Evolutionary conservation across 2,113 vertebrate genomes (phyloP).

Genomic region (Engraulis encrasicolus): DNA sequence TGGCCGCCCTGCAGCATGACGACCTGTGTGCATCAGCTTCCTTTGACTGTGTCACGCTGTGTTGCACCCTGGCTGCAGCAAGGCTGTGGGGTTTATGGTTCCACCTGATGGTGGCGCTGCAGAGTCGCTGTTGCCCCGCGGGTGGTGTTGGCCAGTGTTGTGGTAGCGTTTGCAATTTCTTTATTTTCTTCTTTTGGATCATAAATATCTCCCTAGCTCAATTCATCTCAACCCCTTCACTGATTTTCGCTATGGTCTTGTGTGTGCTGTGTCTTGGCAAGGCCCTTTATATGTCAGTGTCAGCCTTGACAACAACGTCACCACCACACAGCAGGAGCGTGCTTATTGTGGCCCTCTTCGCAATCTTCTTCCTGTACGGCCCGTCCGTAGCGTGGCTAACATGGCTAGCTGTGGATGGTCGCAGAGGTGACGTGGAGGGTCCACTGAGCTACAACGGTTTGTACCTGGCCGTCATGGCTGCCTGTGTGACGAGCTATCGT

Average conservation of each 20-base stretch:
- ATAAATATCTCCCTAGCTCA: neutral
- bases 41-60: neutral
- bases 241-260: neutral
- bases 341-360: neutral
- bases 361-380: neutral
- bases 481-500: neutral
- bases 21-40: neutral
- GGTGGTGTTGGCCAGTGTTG: neutral
- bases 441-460: neutral
- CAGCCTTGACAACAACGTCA: neutral
- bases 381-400: neutral
- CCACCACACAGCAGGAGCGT: neutral
- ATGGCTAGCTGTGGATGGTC: neutral
- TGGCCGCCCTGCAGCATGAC: neutral
- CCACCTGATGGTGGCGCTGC: slow-evolving; percentile 4
- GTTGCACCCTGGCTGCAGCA: neutral
- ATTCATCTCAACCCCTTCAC: neutral
- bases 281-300: neutral
- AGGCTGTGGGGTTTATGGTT: neutral
- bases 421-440: neutral
- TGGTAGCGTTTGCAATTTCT: neutral
- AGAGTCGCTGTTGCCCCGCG: neutral
- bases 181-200: neutral
- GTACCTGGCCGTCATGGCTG: neutral
- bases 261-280: neutral